phyloP scores from a whole-genome alignment of 2,113 vertebrate species.

The Alosa alosa region DNA sequence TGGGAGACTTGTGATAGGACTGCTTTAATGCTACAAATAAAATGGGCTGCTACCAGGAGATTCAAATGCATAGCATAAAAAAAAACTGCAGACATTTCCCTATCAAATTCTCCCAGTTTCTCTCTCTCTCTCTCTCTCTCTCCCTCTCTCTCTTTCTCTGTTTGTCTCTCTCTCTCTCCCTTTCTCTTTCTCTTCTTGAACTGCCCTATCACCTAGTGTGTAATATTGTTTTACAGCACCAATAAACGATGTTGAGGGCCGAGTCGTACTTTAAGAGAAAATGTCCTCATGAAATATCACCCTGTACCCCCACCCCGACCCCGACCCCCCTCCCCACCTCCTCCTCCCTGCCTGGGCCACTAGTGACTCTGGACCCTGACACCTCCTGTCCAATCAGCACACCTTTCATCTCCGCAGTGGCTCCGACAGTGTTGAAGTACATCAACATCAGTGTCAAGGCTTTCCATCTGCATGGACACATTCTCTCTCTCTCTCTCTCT shows the following conservation, averaged over 20 bases:
- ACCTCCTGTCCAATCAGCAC: constrained; percentile 37
- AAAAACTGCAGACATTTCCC: neutral
- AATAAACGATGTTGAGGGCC: constrained; percentile 29
- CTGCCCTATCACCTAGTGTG: neutral
- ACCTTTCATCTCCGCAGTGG: constrained; percentile 19
- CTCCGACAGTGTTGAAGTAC: constrained; percentile 20
- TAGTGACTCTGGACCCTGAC: constrained; percentile 23
- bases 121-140: neutral
- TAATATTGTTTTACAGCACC: constrained; percentile 22
- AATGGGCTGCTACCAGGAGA: neutral
- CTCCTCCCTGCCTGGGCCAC: neutral
- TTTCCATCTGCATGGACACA: neutral
- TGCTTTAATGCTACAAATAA: neutral
- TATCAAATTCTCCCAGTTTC: neutral
- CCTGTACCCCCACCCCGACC: too few species aligned
- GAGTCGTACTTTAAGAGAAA: neutral
- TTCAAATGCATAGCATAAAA: neutral
- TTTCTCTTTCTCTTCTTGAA: neutral
- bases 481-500: neutral
- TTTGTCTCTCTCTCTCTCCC: neutral
- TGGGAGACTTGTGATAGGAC: neutral
- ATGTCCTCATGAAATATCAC: constrained; percentile 28
- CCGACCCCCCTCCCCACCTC: neutral
- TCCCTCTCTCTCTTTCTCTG: neutral
- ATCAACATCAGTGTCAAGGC: constrained; percentile 24